Evolutionary conservation across 2,113 vertebrate genomes (phyloP).

Genomic region (Procavia capensis): DNA sequence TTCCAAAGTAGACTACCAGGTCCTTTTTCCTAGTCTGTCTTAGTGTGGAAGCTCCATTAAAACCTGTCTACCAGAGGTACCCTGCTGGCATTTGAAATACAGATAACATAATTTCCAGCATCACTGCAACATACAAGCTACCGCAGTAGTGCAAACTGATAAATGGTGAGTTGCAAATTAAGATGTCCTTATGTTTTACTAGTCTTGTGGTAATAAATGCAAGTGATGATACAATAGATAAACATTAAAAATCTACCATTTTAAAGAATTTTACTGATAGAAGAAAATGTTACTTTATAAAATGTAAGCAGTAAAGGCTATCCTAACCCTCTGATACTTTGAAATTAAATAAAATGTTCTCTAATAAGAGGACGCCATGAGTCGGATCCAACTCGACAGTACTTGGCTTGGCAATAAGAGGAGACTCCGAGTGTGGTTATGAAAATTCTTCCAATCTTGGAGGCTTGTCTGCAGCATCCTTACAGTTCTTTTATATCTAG

Average conservation of each 20-base stretch:
- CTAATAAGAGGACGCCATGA: not conserved
- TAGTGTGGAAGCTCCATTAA: too few relatives aligned
- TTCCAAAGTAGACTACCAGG: too few relatives aligned
- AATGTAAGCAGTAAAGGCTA: not conserved
- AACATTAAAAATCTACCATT: not conserved
- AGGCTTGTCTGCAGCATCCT: not conserved
- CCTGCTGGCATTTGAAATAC: too few relatives aligned
- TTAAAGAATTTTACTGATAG: not conserved
- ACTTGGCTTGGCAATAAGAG: too few relatives aligned
- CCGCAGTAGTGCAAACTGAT: too few relatives aligned
- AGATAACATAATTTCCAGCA: too few relatives aligned
- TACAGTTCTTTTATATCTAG: not conserved
- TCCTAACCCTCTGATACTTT: not conserved
- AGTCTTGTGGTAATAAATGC: not conserved
- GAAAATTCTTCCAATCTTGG: not conserved
- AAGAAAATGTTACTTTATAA: not conserved
- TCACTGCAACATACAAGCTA: too few relatives aligned
- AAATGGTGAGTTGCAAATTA: too few relatives aligned
- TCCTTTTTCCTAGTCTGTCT: too few relatives aligned
- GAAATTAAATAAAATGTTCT: not conserved
- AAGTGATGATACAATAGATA: not conserved
- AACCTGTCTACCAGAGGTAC: too few relatives aligned
- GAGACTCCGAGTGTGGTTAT: not conserved
- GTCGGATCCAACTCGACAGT: too few relatives aligned
- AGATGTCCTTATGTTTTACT: not conserved